These are phyloP conservation scores for Gallinago stenura DNA, from an alignment of 2,797 vertebrate genomes.

Conservation along the genomic window DNA sequence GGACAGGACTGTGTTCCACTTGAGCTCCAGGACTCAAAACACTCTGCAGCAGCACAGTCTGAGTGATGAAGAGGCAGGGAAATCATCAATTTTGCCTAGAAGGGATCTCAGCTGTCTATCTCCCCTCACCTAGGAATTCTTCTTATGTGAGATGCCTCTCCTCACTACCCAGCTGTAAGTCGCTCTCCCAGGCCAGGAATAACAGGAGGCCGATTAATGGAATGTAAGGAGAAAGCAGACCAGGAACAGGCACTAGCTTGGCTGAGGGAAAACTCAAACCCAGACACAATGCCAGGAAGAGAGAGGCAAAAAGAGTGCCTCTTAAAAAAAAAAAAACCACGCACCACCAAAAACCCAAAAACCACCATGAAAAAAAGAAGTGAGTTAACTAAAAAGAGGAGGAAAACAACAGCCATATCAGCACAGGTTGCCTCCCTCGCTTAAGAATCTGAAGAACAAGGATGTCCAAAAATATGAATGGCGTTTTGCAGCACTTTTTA, in stretches of 20 bases:
- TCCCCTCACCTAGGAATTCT: neutral
- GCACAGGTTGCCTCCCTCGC: neutral
- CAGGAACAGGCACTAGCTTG: slow-evolving; percentile 36
- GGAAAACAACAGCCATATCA: neutral
- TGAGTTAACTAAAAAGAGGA: neutral
- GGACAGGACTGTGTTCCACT: slow-evolving; percentile 45
- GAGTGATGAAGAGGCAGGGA: neutral
- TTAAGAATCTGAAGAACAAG: slow-evolving; percentile 6
- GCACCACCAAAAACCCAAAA: neutral
- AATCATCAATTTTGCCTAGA: neutral
- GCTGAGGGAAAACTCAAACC: slow-evolving; percentile 57
- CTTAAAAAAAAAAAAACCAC: neutral
- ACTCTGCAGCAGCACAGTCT: neutral
- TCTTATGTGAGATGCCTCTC: neutral
- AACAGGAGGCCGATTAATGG: neutral
- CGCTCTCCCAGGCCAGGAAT: slow-evolving; percentile 57
- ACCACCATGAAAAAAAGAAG: slow-evolving; percentile 7
- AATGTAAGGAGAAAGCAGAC: slow-evolving; percentile 46
- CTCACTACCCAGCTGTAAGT: slow-evolving; percentile 22
- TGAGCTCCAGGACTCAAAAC: slow-evolving; percentile 30
- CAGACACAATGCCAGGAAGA: slow-evolving; percentile 38
- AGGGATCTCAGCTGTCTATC: neutral
- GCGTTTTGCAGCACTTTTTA: slow-evolving; percentile 39
- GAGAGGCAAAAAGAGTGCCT: slow-evolving; percentile 48
- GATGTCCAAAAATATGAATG: slow-evolving; percentile 29